Evolutionary conservation across 2,888 invertebrate genomes (phyloP), one percentile per base, ranked within the genome.

Genomic region (Entomobrya proxima): DNA sequence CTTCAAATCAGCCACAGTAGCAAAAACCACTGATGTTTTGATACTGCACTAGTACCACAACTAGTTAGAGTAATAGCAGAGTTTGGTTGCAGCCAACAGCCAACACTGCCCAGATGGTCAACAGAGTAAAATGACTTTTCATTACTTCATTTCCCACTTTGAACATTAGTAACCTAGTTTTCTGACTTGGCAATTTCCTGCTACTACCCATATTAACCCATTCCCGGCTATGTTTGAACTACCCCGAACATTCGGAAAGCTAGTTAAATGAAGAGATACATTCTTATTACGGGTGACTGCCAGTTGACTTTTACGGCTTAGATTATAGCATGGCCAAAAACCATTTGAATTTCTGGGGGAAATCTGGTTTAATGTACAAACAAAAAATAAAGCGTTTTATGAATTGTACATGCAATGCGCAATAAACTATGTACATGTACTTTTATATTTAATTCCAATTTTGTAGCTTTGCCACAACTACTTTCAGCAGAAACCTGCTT

Each of bases 131-230:
- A 82, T 82, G 82, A 75, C 75, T 82, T 82, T 82, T 82, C 82
- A 82, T 82, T 75, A 82, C 82, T 82, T 61, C 82, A 82, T 82
- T 82, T 82, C 82, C 82, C 82, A 82, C 75, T 82, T 82, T 75
- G 82, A 21, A 82, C 82, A 82, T 82, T 82, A 75, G 75, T 64
- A 82, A 75, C 82, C 82, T 52, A 82, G 35, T 82, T 82, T 50
- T 64, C 47, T 74, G 74, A 82, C 82, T 82, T 75, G 64, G 82
- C 75, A 82, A 82, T 82, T 82, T 82, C 82, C 82, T 75, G 40
- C 61, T 75, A 24, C 55, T 18, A 11, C 24, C 30, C 47, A 32
- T 40, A 67, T 24, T 44, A 44, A n/a, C 44, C 27, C 69, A 69
- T 44, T 67, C n/a, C 35, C 7, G n/a, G n/a, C n/a, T n/a, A n/a